These are phyloP conservation scores for Zaprionus davidi DNA, from an alignment of 1,140 invertebrate species.

Conservation along the genomic window DNA sequence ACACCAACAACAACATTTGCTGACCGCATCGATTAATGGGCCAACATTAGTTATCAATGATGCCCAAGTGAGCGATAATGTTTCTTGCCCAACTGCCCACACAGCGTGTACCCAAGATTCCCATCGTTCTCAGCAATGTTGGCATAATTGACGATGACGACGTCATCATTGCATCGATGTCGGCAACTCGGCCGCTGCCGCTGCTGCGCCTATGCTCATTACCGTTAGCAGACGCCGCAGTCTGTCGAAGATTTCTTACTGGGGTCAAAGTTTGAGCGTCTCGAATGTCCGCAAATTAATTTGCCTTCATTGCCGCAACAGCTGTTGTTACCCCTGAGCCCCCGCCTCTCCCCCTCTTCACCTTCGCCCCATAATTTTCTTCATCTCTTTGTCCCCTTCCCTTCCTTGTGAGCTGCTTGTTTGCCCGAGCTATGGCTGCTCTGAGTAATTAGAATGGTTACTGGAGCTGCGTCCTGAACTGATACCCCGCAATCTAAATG, in stretches of 20 bases:
- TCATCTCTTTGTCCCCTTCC: not conserved
- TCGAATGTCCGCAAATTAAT: constrained; percentile 56
- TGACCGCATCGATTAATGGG: constrained; percentile 67
- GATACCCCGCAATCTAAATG: not conserved
- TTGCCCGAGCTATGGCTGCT: constrained; percentile 8
- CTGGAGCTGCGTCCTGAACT: not conserved
- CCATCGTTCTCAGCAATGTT: constrained; percentile 11
- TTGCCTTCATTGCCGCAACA: constrained; percentile 38
- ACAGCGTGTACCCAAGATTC: not conserved
- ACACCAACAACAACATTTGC: constrained; percentile 26
- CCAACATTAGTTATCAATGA: constrained; percentile 75
- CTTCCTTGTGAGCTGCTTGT: not conserved
- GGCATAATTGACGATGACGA: not conserved
- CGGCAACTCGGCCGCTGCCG: constrained; percentile 6
- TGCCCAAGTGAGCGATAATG: constrained; percentile 72
- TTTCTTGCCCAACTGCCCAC: constrained; percentile 23
- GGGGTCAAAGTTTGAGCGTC: constrained; percentile 49
- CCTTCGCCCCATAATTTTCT: not conserved
- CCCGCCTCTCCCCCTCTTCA: not conserved
- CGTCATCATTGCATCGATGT: constrained; percentile 37
- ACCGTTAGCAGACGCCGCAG: constrained; percentile 17
- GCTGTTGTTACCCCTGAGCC: constrained; percentile 11
- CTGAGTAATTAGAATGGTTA: constrained; percentile 11
- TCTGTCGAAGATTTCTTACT: constrained; percentile 28
- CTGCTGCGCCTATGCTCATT: constrained; percentile 32